A percentile compares a stretch with the other conserved stretches of the same genome.
Conservation (phyloP, 2,888 invertebrate genomes). For the Drosophila helvetica region DNA sequence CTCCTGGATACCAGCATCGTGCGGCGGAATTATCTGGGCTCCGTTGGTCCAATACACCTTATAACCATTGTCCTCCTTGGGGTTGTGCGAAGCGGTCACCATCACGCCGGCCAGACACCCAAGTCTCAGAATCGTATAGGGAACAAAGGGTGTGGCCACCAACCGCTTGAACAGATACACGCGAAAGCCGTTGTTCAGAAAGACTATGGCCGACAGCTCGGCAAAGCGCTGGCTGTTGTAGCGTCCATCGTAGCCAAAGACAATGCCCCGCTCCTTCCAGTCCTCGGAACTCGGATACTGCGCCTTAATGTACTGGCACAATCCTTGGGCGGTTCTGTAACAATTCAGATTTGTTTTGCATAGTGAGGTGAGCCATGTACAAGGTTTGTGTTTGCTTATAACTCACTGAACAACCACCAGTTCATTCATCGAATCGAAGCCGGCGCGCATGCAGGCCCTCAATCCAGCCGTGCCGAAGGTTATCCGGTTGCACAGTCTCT, state of each 20-base stretch:
- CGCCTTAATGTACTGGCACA: slow-evolving; percentile 90
- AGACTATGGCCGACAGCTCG: slow-evolving; percentile 92
- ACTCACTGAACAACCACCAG: slow-evolving; percentile 93
- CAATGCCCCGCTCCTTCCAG: slow-evolving; percentile 88
- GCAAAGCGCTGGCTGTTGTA: slow-evolving; percentile 93
- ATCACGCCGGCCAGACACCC: slow-evolving; percentile 94
- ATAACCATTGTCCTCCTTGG: slow-evolving; percentile 97
- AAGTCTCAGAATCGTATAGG: slow-evolving; percentile 91
- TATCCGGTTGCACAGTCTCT: slow-evolving; percentile 89
- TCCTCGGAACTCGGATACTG: slow-evolving; percentile 85
- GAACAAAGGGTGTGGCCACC: slow-evolving; percentile 96
- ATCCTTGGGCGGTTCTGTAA: slow-evolving; percentile 91
- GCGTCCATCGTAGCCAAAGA: slow-evolving; percentile 96
- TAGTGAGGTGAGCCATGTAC: background rate
- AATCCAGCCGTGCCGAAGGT: slow-evolving; percentile 97
- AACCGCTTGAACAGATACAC: slow-evolving; percentile 92
- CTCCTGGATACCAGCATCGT: slow-evolving; percentile 93
- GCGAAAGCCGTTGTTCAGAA: slow-evolving; percentile 89
- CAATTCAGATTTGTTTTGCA: background rate
- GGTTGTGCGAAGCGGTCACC: slow-evolving; percentile 98
- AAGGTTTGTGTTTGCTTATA: background rate
- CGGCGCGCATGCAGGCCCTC: slow-evolving; percentile 95
- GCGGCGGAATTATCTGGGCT: slow-evolving; percentile 96
- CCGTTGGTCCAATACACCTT: slow-evolving; percentile 99
- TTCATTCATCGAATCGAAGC: slow-evolving; percentile 97